Percentiles rank a stretch among this genome's conserved stretches.
Evolutionary conservation across 2,888 invertebrate species (phyloP).

Genomic region (Dryobota labecula): DNA sequence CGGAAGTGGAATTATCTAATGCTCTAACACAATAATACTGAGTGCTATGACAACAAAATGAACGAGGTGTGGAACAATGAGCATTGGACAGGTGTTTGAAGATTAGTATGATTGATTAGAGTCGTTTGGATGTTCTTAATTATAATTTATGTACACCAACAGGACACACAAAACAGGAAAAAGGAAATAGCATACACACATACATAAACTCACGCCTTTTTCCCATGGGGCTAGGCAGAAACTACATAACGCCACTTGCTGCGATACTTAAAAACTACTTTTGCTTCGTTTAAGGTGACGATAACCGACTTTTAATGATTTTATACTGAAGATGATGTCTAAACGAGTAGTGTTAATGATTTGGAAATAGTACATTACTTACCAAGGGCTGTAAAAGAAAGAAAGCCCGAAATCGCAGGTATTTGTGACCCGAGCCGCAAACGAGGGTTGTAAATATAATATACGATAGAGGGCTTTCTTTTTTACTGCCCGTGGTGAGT

Average conservation of each 20-base stretch:
- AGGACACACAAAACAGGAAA: neutral
- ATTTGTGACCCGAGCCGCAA: too few species aligned
- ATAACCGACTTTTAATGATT: too few species aligned
- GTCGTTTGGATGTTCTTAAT: constrained; percentile 15
- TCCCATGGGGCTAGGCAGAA: neutral
- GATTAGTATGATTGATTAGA: constrained; percentile 34
- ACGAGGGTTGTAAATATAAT: too few species aligned
- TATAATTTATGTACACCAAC: neutral
- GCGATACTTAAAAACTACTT: too few species aligned
- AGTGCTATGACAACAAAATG: constrained; percentile 20
- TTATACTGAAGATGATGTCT: too few species aligned
- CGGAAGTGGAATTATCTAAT: constrained; percentile 3
- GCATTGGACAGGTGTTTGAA: neutral
- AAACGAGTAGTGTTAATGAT: too few species aligned
- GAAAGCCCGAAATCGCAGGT: too few species aligned
- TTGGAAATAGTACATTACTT: too few species aligned
- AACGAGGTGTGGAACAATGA: constrained; percentile 14
- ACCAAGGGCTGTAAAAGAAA: too few species aligned
- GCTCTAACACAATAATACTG: constrained; percentile 21
- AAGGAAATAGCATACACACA: neutral
- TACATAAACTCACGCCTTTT: neutral
- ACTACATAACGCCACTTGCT: neutral
- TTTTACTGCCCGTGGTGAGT: too few species aligned
- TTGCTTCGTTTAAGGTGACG: too few species aligned
- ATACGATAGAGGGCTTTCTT: too few species aligned